Conservation (phyloP, 2,113 vertebrate genomes). For the Ornithorhynchus anatinus region DNA sequence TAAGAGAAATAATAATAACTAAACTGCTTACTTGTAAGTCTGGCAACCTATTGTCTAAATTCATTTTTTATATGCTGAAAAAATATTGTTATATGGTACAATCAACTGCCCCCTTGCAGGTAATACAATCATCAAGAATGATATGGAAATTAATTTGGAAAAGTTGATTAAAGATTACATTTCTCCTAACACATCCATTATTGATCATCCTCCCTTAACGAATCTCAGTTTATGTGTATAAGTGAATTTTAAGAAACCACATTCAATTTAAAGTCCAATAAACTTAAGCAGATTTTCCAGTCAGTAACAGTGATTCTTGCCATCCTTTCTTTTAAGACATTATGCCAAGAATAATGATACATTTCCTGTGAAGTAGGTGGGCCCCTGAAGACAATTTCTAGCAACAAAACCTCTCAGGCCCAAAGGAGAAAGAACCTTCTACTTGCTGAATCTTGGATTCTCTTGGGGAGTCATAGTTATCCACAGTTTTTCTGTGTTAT, state of each 20-base stretch:
- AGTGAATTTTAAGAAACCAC: slow-evolving; percentile 25
- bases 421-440: no score
- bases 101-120: background rate
- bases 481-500: background rate
- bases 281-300: slow-evolving; percentile 26
- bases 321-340: no score
- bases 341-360: no score
- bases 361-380: no score
- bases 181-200: slow-evolving; percentile 34
- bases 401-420: background rate
- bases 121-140: background rate
- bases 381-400: no score
- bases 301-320: no score
- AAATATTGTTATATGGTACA: no score
- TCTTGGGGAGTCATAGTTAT: background rate
- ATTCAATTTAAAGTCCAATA: slow-evolving; percentile 19
- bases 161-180: slow-evolving; percentile 34
- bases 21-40: no score
- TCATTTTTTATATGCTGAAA: no score
- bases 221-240: slow-evolving; percentile 3
- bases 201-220: slow-evolving; percentile 16
- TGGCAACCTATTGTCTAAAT: no score
- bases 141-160: slow-evolving; percentile 36
- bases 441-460: background rate
- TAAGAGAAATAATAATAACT: no score